Base-by-base conservation (phyloP, 2,113 vertebrate species). In the Rynchops niger region DNA sequence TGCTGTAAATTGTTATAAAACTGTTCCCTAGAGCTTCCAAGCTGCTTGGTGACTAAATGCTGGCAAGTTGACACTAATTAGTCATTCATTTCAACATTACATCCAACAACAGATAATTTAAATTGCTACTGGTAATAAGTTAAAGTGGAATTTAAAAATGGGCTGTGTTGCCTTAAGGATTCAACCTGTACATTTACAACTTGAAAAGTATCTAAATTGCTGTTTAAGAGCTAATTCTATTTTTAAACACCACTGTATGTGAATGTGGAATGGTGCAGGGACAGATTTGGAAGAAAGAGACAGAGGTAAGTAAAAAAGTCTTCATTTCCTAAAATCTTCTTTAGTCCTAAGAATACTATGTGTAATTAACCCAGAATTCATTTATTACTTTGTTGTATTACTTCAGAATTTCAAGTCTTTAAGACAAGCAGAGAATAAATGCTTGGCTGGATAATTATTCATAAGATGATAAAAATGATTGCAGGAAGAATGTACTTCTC, bases 51-150 rank as follows among this genome's bases (percentile, higher is more conserved):
- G 96, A 97, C 94, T 95, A 95, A 96, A 93, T 82, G 50, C 52
- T 95, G 94, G 91, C 86, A 97, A 97, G 87, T 86, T 77, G 76
- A 83, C 95, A 56, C 94, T 97, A 97, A 97, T 98, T 96, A 97
- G 96, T 83, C 73, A 96, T 97, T 97, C 74, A 93, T 94, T 97
- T 97, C 95, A 82, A 95, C 61, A 90, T 38, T 88, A 79, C 69
- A 94, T 91, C 52, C 73, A 93, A 93, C 69, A 95, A n/a, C 73
- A 95, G 87, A 94, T 95, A 93, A 92, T 95, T 88, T 86, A 95
- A 97, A 95, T 95, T 95, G 94, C 76, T 95, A 97, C 84, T 67
- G 83, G 77, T 88, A 96, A 96, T 96, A 96, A 94, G 82, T 96
- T 97, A 83, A 96, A 97, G 71, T 82, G 55, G 73, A 71, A 97